Evolutionary conservation across 2,113 vertebrate genomes (phyloP).

Genomic region (Ciconia maguari): DNA sequence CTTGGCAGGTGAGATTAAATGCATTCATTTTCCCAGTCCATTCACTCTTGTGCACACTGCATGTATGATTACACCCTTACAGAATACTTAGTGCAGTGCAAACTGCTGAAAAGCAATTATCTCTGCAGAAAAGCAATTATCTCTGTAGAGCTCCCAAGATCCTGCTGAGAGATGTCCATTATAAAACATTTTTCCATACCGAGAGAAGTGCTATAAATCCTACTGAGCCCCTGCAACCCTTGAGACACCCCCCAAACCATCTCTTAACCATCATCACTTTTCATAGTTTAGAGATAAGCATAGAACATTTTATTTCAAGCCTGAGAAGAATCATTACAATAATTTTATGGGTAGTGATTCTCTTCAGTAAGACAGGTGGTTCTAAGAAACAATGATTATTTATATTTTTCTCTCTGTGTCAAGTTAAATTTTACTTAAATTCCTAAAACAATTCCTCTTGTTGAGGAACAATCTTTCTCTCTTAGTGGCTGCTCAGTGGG

Average conservation of each 20-base stretch:
- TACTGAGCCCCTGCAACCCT: neutral
- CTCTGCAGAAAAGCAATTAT: constrained; percentile 34
- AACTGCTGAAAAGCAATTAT: constrained; percentile 33
- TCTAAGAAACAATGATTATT: neutral
- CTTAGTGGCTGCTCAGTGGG: neutral
- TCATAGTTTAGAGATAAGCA: neutral
- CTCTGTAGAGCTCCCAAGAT: neutral
- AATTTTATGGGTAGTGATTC: neutral
- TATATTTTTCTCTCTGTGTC: neutral
- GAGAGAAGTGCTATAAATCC: neutral
- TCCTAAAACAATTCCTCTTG: neutral
- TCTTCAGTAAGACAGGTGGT: neutral
- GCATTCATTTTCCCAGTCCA: neutral
- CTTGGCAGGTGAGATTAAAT: constrained; percentile 7
- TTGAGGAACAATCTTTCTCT: neutral
- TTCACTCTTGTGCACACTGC: neutral
- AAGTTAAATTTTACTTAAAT: neutral
- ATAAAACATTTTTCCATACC: neutral
- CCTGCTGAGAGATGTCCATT: constrained; percentile 17
- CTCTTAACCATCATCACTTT: neutral
- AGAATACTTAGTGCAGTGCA: neutral
- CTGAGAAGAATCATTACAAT: neutral
- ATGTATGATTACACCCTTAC: neutral
- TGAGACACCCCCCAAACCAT: neutral
- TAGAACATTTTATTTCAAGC: neutral